Conservation (phyloP, 2,888 invertebrate genomes). For the Phlogophora meticulosa region DNA sequence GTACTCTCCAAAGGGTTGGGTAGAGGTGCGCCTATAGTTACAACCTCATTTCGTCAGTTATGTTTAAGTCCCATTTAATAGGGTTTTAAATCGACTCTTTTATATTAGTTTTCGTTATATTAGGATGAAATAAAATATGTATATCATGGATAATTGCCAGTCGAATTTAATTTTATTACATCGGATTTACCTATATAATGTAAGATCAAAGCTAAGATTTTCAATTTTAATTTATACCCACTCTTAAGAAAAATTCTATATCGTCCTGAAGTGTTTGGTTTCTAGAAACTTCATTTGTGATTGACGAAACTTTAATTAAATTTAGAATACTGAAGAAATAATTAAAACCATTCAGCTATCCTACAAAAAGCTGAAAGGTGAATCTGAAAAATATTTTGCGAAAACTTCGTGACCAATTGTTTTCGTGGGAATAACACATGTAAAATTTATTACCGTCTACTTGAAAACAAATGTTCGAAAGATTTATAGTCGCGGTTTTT, state of each 20-base stretch:
- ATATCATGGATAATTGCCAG: too few species aligned
- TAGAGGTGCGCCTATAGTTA: too few species aligned
- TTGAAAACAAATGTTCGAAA: slow-evolving; percentile 24
- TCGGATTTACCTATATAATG: too few species aligned
- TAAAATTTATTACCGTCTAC: slow-evolving; percentile 28
- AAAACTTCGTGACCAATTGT: slow-evolving; percentile 3
- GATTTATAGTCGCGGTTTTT: slow-evolving; percentile 22
- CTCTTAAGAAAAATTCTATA: slow-evolving; percentile 2
- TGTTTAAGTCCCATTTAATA: too few species aligned
- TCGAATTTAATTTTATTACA: too few species aligned
- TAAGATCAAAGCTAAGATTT: too few species aligned
- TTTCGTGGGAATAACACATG: slow-evolving; percentile 13
- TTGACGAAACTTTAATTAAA: not conserved
- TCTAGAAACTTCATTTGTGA: slow-evolving; percentile 16
- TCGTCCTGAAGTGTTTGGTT: not conserved
- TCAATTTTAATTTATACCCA: too few species aligned
- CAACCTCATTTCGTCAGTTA: too few species aligned
- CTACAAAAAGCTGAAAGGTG: not conserved
- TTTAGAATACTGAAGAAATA: not conserved
- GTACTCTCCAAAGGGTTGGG: too few species aligned
- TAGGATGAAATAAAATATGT: too few species aligned
- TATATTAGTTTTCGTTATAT: too few species aligned
- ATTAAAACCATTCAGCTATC: not conserved
- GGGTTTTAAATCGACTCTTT: too few species aligned
- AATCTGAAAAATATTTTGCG: not conserved